Evolutionary conservation across 2,888 invertebrate genomes (phyloP).

Genomic region (Synanthedon andrenaeformis): DNA sequence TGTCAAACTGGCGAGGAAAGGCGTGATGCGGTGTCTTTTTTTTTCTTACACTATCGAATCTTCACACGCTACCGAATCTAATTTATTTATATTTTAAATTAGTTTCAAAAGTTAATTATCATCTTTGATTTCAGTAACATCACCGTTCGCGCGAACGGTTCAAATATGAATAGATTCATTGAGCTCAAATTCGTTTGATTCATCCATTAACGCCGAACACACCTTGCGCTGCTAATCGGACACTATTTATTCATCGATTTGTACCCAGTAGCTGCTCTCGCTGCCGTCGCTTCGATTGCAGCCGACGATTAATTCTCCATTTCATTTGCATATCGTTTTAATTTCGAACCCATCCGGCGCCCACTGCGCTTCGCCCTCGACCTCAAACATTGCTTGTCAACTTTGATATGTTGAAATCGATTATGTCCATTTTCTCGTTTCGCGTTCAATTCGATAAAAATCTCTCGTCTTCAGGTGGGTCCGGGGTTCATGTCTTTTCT

Average conservation of each 20-base stretch:
- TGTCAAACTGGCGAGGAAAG: conserved; percentile 36
- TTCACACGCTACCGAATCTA: conserved; percentile 9
- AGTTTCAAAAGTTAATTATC: conserved; percentile 9
- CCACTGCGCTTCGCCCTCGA: conserved; percentile 50
- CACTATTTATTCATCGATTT: conserved; percentile 62
- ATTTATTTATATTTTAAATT: conserved; percentile 7
- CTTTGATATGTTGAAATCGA: conserved; percentile 58
- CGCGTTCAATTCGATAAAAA: conserved; percentile 42
- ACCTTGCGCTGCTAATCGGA: conserved; percentile 51
- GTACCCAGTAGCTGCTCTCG: conserved; percentile 53
- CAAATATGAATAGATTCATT: conserved; percentile 47
- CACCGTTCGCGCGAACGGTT: conserved; percentile 24
- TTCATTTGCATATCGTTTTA: conserved; percentile 65
- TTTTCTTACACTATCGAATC: conserved; percentile 12
- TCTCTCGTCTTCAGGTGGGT: conserved; percentile 40
- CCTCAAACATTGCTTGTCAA: conserved; percentile 54
- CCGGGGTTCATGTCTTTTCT: conserved; percentile 22
- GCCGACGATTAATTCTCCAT: conserved; percentile 53
- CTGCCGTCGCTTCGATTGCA: conserved; percentile 53
- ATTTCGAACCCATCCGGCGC: conserved; percentile 63
- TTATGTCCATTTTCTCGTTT: conserved; percentile 49
- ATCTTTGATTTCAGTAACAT: conserved; percentile 21
- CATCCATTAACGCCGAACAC: conserved; percentile 45
- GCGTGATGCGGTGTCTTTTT: conserved; percentile 40
- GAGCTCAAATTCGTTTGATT: conserved; percentile 41